A percentile compares a stretch with the other conserved stretches of the same genome.
These are phyloP conservation scores for Heliconius himera DNA, from an alignment of 1,140 invertebrate species.

Conservation along the genomic window DNA sequence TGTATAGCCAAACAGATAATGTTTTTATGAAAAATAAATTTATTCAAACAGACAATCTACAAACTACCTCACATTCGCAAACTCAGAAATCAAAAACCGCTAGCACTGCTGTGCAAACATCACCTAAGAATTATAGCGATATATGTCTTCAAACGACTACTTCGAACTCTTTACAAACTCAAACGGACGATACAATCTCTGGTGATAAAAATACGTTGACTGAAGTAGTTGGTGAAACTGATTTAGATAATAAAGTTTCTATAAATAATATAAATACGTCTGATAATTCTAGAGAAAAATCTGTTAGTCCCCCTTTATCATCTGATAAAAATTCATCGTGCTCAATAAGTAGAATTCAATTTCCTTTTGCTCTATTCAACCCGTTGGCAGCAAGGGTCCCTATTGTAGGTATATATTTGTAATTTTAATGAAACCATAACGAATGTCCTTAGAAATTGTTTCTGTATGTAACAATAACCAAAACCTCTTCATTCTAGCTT, in stretches of 20 bases:
- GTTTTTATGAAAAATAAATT: constrained; percentile 63
- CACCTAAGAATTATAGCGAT: constrained; percentile 44
- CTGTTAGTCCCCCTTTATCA: constrained; percentile 75
- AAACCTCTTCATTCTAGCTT: constrained; percentile 30
- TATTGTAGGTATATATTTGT: constrained; percentile 73
- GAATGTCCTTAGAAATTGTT: constrained; percentile 4
- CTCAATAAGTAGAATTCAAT: constrained; percentile 54
- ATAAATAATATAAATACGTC: constrained; percentile 44
- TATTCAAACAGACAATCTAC: constrained; percentile 60
- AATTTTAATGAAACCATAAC: constrained; percentile 23
- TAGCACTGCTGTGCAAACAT: constrained; percentile 55
- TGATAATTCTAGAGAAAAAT: constrained; percentile 54
- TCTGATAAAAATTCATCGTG: constrained; percentile 56
- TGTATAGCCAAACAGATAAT: constrained; percentile 70
- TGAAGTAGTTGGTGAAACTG: constrained; percentile 20
- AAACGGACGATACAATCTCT: constrained; percentile 36
- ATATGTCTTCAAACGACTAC: constrained; percentile 49
- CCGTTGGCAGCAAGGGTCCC: constrained; percentile 76
- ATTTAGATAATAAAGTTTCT: constrained; percentile 46
- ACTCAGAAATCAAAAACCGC: constrained; percentile 60
- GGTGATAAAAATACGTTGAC: constrained; percentile 37
- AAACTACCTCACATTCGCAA: constrained; percentile 56
- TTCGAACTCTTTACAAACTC: constrained; percentile 1
- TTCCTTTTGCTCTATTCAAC: constrained; percentile 75
- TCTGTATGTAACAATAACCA: constrained; percentile 34